Conservation (phyloP, 2,888 invertebrate species). For the Palloptera scutellata region DNA sequence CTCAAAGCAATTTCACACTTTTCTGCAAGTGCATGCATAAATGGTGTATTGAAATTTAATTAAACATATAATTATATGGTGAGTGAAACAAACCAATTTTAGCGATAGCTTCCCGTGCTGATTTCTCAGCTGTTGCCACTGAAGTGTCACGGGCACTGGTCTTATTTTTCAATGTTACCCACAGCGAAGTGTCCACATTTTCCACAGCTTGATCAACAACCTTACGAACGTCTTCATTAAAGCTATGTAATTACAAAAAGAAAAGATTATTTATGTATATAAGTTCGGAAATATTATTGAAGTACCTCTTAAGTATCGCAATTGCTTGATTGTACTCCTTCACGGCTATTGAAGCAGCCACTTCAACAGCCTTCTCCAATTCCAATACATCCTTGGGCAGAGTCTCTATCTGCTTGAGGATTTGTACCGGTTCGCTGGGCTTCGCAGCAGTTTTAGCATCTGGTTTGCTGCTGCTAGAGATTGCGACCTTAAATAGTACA, state of each 20-base stretch:
- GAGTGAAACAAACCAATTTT: conserved; percentile 66
- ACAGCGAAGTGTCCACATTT: conserved; percentile 69
- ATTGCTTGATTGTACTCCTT: conserved; percentile 74
- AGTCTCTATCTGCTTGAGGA: conserved; percentile 51
- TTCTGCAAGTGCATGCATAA: conserved; percentile 48
- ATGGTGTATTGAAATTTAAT: not conserved
- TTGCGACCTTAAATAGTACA: conserved; percentile 21
- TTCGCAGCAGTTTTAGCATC: conserved; percentile 22
- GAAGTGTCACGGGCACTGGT: conserved; percentile 68
- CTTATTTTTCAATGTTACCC: conserved; percentile 69
- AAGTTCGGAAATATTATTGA: not conserved
- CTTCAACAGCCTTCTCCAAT: conserved; percentile 68
- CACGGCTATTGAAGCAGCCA: conserved; percentile 71
- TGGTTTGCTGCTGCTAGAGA: not conserved
- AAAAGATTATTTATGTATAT: not conserved
- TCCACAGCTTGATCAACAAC: conserved; percentile 72
- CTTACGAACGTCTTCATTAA: conserved; percentile 65
- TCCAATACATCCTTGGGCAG: conserved; percentile 66
- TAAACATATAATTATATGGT: not conserved
- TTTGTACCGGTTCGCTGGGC: conserved; percentile 29
- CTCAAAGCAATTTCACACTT: conserved; percentile 59
- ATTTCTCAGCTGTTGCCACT: conserved; percentile 68
- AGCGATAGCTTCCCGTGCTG: conserved; percentile 68
- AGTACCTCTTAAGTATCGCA: conserved; percentile 65
- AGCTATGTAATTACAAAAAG: conserved; percentile 53